Base-by-base conservation (phyloP, 1,140 invertebrate species). In the Drusus annulatus region DNA sequence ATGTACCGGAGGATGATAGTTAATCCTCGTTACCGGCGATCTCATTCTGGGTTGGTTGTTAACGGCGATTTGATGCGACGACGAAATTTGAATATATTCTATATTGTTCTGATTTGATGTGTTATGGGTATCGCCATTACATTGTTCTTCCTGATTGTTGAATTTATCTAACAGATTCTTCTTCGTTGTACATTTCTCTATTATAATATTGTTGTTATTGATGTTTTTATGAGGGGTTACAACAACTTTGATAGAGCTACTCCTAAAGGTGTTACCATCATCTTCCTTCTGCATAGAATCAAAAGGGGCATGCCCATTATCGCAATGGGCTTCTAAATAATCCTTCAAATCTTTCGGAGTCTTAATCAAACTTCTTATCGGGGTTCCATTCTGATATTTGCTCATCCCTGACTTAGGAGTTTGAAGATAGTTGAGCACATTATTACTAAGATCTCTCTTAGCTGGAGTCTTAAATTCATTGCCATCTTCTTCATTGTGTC, bases 321-420 rank as follows among this genome's bases (percentile, higher is more conserved):
- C 88, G 19, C 85, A 84, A 84, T 89, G 88, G 60, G 89, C 85
- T 86, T 90, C 88, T 25, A 88, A 88, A 85, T 90, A 90, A 81
- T 89, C 88, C 83, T 90, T 87, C 80, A 90, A 84, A 80, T 90
- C 89, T 80, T 90, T 89, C 4, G 89, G 89, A 58, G 89, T 90
- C 84, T 90, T 88, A 83, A 90, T 89, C 4, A 90, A 86, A 78
- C 88, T 90, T 68, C 88, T 89, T 79, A 88, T 88, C 68, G 89
- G 86, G 23, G 82, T 83, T 16, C 80, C 76, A 13, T 45, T n/a
- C 28, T 79, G 62, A 58, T 76, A 80, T 60, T 82, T 82, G 68
- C 51, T 79, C 15, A 76, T 60, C 21, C 71, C 73, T 15, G 56
- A 36, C 21, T 76, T 79, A 0, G 81, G 81, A 16, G 81, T 82